A percentile compares a stretch with the other conserved stretches of the same genome.
Conservation (phyloP, 2,113 vertebrate genomes). For the Bungarus multicinctus region DNA sequence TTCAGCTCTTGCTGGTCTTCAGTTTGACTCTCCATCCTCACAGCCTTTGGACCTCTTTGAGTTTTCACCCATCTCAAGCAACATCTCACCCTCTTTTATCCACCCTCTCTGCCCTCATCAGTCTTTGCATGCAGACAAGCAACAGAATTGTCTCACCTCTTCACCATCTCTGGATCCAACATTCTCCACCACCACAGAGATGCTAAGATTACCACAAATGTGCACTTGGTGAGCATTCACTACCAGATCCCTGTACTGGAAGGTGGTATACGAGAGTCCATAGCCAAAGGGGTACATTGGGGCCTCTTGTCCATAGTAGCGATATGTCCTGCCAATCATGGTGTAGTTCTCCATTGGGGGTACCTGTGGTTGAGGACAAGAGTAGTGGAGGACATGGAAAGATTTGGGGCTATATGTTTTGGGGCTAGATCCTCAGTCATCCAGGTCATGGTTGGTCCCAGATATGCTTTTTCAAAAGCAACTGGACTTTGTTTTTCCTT, state of each 20-base stretch:
- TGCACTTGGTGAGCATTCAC: constrained; percentile 27
- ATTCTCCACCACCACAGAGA: constrained; percentile 61
- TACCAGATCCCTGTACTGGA: constrained; percentile 57
- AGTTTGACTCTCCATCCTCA: not conserved
- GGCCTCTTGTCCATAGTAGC: constrained; percentile 59
- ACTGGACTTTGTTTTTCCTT: not conserved
- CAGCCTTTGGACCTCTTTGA: not conserved
- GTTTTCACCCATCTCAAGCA: not conserved
- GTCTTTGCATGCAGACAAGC: not conserved
- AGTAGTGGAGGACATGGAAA: not conserved
- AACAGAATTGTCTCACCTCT: constrained; percentile 51
- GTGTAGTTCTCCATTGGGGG: constrained; percentile 66
- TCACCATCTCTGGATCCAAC: constrained; percentile 41
- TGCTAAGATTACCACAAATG: constrained; percentile 52
- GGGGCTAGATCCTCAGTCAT: no score
- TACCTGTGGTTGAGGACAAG: constrained; percentile 15
- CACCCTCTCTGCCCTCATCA: not conserved
- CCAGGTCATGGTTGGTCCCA: not conserved
- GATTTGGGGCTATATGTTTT: no score
- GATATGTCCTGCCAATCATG: constrained; percentile 65
- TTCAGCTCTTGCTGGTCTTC: not conserved
- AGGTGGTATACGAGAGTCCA: constrained; percentile 64
- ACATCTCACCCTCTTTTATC: not conserved
- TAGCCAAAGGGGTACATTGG: constrained; percentile 68
- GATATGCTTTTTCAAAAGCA: not conserved